Evolutionary conservation across 1,140 invertebrate species (phyloP).

Genomic region (Danaus plexippus): DNA sequence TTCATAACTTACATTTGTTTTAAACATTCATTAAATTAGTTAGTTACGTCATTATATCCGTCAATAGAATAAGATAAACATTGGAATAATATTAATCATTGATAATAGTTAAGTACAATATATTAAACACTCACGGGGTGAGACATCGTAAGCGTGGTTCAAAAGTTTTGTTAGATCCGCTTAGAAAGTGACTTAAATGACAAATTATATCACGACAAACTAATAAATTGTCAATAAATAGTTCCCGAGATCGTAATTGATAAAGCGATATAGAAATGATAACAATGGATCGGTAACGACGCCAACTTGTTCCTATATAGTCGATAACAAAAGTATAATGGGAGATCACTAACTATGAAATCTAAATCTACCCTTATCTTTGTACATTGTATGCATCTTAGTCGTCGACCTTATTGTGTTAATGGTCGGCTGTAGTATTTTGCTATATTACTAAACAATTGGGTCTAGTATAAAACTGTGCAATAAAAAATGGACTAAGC

Average conservation of each 20-base stretch:
- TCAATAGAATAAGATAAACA: too few species aligned
- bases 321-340: constrained; percentile 25
- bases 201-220: constrained; percentile 7
- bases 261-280: constrained; percentile 9
- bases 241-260: constrained; percentile 7
- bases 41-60: too few species aligned
- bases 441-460: too few species aligned
- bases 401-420: constrained; percentile 34
- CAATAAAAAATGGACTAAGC: too few species aligned
- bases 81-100: too few species aligned
- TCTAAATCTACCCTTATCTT: constrained; percentile 38
- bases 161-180: too few species aligned
- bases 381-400: constrained; percentile 52
- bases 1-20: too few species aligned
- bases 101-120: too few species aligned
- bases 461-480: too few species aligned
- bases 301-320: constrained; percentile 11
- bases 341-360: constrained; percentile 36
- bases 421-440: constrained; percentile 19
- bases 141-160: too few species aligned
- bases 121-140: too few species aligned
- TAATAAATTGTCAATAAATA: constrained; percentile 11
- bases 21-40: too few species aligned
- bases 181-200: constrained; percentile 13
- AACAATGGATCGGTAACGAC: constrained; percentile 7